Conservation (phyloP, 1,140 invertebrate species). For the Phocides pigmalion region DNA sequence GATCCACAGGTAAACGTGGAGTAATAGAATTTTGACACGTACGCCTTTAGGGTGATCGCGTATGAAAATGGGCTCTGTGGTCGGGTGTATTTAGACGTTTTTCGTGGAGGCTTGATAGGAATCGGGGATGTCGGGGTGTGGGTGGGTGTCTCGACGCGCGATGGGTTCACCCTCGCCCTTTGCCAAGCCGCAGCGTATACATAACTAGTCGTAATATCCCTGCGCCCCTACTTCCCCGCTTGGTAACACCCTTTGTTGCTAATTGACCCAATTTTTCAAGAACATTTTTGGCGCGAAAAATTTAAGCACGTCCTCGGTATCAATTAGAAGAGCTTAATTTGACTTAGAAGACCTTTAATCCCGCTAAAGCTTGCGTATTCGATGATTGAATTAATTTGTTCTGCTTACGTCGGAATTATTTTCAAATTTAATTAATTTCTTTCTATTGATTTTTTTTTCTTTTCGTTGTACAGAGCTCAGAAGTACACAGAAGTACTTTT, state of each 20-base stretch:
- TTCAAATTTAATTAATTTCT: not conserved
- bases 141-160: constrained; percentile 48
- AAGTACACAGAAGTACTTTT: too few relatives aligned
- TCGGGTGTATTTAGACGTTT: constrained; percentile 18
- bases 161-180: constrained; percentile 66
- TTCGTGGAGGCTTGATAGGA: not conserved
- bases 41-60: constrained; percentile 20
- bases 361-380: constrained; percentile 32
- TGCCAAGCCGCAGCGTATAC: constrained; percentile 54
- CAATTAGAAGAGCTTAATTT: constrained; percentile 51
- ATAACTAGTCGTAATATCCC: constrained; percentile 49
- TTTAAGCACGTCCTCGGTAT: constrained; percentile 42
- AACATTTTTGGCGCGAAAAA: constrained; percentile 48
- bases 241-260: constrained; percentile 60
- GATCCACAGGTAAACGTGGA: constrained; percentile 60
- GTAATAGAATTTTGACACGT: constrained; percentile 59
- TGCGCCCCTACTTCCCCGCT: constrained; percentile 55
- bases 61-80: constrained; percentile 48
- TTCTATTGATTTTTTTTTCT: too few relatives aligned
- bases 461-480: too few relatives aligned
- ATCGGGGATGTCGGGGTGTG: constrained; percentile 21
- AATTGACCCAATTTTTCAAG: constrained; percentile 77
- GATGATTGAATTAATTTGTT: constrained; percentile 8
- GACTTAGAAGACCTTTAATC: constrained; percentile 54
- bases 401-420: not conserved